Base-by-base conservation (phyloP, 2,888 invertebrate genomes). In the Leucozona laternaria region DNA sequence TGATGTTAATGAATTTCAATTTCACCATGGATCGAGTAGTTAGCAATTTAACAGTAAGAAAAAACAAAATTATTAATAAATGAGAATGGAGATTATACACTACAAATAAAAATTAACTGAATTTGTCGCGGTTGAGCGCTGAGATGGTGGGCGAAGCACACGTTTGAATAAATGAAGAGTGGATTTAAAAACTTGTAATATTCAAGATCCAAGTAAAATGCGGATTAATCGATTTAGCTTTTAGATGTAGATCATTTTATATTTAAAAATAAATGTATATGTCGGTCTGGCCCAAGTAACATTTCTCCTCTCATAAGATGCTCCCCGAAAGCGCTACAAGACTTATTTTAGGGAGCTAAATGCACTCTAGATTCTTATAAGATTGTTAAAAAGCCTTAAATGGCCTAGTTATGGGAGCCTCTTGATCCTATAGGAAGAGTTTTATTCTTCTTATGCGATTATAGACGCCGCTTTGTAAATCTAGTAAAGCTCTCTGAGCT, bases 1-100 rank as follows among this genome's bases (percentile, higher is more conserved):
- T 70, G 50, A 64, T 68, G 77, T 60, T 68, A 77, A 77, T 77
- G 66, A 77, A 77, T 70, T 77, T 77, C 86, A 79, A 45, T 78
- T 86, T 79, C 82, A 62, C 45, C 50, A 40, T 37, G 40, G 70
- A 40, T 64, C 66, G 72, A 31, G 68, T 31, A 28, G 28, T 4
- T 28, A 28, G 6, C 28, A 7, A 40, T 20, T 1, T 20, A 22
- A 60, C 7, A 53, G 58, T 37, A 72, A 31, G 22, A 37, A 68
- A 73, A 73, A 72, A 43, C 2, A 28, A 64, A 45, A 25, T 25
- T 43, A 83, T 60, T 25, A 40, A 57, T 71, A 60, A 68, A 78
- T 78, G 55, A 77, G 66, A 60, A 72, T 78, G 40, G 68, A 58
- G 55, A 45, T 37, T 15, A 31, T n/a, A n/a, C n/a, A n/a, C 8